phyloP scores from a whole-genome alignment of 2,797 vertebrate species.

The Picus viridis region DNA sequence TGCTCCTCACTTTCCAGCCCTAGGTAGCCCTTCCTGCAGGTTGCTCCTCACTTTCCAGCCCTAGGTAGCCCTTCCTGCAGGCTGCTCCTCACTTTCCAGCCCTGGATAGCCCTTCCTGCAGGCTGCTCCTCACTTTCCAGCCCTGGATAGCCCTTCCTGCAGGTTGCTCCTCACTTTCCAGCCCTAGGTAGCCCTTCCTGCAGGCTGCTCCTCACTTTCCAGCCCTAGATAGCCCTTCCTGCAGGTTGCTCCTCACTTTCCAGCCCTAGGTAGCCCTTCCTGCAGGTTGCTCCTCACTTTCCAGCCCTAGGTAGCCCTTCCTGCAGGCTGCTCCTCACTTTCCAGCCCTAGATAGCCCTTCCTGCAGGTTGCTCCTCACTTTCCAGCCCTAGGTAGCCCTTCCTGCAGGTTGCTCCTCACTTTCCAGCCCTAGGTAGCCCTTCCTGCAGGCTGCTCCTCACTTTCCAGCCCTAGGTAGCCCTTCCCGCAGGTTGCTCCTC shows the following conservation, averaged over 20 bases:
- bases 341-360: not conserved
- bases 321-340: not conserved
- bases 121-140: not conserved
- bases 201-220: not conserved
- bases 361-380: not conserved
- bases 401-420: not conserved
- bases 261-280: not conserved
- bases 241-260: not conserved
- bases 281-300: not conserved
- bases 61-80: not conserved
- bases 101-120: conserved; percentile 6
- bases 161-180: not conserved
- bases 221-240: not conserved
- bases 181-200: not conserved
- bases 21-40: conserved; percentile 7
- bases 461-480: no score
- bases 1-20: no score
- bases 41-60: not conserved
- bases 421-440: not conserved
- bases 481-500: no score
- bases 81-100: no score
- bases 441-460: not conserved
- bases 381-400: not conserved
- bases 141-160: not conserved
- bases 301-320: not conserved